Base-by-base conservation (phyloP, 2,797 vertebrate genomes). In the Salarias fasciatus region DNA sequence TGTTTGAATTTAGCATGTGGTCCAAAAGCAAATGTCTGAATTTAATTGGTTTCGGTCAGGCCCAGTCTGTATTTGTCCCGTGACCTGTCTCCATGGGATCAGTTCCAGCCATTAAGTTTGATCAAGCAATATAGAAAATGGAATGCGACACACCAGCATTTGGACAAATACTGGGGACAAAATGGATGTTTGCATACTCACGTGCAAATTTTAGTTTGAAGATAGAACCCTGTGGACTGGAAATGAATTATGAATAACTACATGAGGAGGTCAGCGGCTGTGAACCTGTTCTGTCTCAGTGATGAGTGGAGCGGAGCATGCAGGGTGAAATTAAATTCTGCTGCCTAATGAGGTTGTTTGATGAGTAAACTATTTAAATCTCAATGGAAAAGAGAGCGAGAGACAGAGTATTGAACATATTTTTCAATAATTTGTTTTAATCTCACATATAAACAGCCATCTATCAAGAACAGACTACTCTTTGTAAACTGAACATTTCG, bases 321-420 rank as follows among this genome's bases (percentile, higher is more conserved):
- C 28, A 62, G 31, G 35, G 5, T 37, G 12, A 15, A 68, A 48
- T 49, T n/a, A 44, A 14, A 33, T 50, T 41, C 29, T 42, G 5
- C 11, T 60, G 36, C 31, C 44, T 53, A 41, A 31, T 50, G 28
- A 60, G 28, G 29, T 24, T 41, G 37, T 41, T 10, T 46, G 55
- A 13, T 37, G 24, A 5, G 14, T 15, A 5, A 46, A 48, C 33
- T 41, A 45, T 31, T 48, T 14, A 30, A 48, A 30, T 7, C 18
- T 13, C 4, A 11, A 11, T 30, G 12, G 12, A 13, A 41, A 11
- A 12, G 13, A 8, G 12, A 47, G 3, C 47, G 15, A 15, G 14
- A 6, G 2, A 38, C 10, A 10, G 11, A 11, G 10, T 11, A 6
- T 35, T 35, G 38, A 6, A 6, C 15, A 7, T 6, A 14, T 7